Evolutionary conservation across 2,113 vertebrate species (phyloP), one percentile per base, ranked within the genome.

Genomic region (Leptobrachium ailaonicum): DNA sequence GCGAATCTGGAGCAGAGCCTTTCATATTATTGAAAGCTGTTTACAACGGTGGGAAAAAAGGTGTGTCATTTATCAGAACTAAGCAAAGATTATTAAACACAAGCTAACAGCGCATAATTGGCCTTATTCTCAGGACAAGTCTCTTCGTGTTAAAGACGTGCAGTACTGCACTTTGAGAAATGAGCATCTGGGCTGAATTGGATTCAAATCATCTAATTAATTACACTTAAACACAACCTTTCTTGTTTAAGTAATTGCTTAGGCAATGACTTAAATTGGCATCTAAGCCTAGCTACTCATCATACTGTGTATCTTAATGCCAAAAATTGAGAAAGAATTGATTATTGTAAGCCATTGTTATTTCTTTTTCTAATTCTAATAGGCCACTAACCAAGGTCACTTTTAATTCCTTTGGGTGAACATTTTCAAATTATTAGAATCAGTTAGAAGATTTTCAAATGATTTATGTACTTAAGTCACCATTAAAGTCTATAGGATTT

Each of bases 21-120:
- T 66, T 62, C 9, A 0, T 82, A 13, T 11, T 87, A 75, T 70
- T 85, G 20, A 71, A 77, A 63, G 64, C 74, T 1, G 1, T 68
- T 54, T 75, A 73, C 66, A 54, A n/a, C 4, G 74, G 44, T 71
- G 56, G 42, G 66, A 66, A 43, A 62, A 74, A 70, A 80, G 82
- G 75, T 81, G 10, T 13, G 41, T 40, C 54, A 32, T 1, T 40
- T 83, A 20, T 54, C 53, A 71, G 2, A 60, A 14, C 47, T 43
- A 20, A n/a, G 64, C 6, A 50, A 50, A 50, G 8, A 50, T 5
- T 8, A 50, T 50, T 50, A 50, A 42, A 58, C 32, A 68, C 54
- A 58, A 40, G 50, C 43, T 58, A 45, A 77, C 14, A 56, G 41
- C 56, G 62, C 41, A 50, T 32, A 54, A 12, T 67, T 67, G 12